Percentiles rank a stretch among this genome's conserved stretches.
phyloP scores from a whole-genome alignment of 2,113 vertebrate species.

The Otocyon megalotis region DNA sequence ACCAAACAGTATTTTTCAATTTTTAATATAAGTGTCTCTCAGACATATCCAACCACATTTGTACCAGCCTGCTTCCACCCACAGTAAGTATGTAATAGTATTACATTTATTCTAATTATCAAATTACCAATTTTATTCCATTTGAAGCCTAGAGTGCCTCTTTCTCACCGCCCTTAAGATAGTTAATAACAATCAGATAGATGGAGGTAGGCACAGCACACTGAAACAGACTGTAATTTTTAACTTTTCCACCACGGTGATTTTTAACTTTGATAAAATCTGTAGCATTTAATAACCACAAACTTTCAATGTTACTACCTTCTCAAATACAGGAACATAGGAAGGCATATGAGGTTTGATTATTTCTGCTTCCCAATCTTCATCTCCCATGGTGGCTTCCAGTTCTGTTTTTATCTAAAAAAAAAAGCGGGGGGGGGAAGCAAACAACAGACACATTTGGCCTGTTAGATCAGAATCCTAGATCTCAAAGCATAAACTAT shows the following conservation, averaged over 20 bases:
- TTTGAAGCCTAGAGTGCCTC: background rate
- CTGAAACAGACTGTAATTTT: background rate
- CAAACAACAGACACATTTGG: background rate
- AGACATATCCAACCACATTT: background rate
- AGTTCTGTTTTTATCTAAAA: background rate
- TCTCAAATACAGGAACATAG: constrained; percentile 59
- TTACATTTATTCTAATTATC: constrained; percentile 22
- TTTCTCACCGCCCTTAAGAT: background rate
- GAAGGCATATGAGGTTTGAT: background rate
- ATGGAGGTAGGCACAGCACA: background rate
- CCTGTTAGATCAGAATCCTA: background rate
- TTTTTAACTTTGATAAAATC: background rate
- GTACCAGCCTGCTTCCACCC: constrained; percentile 49
- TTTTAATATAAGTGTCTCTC: constrained; percentile 5
- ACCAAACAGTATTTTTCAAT: constrained; percentile 15
- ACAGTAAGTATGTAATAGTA: background rate
- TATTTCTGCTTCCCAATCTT: constrained; percentile 85
- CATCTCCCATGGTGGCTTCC: constrained; percentile 76
- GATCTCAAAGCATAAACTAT: background rate
- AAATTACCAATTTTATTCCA: background rate
- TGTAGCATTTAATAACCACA: background rate
- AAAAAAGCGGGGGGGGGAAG: background rate
- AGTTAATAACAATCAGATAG: constrained; percentile 14
- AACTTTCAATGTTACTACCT: constrained; percentile 59
- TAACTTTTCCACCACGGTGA: background rate